These are phyloP conservation scores for Cryptus armator DNA, from an alignment of 2,888 invertebrate species.

Conservation along the genomic window DNA sequence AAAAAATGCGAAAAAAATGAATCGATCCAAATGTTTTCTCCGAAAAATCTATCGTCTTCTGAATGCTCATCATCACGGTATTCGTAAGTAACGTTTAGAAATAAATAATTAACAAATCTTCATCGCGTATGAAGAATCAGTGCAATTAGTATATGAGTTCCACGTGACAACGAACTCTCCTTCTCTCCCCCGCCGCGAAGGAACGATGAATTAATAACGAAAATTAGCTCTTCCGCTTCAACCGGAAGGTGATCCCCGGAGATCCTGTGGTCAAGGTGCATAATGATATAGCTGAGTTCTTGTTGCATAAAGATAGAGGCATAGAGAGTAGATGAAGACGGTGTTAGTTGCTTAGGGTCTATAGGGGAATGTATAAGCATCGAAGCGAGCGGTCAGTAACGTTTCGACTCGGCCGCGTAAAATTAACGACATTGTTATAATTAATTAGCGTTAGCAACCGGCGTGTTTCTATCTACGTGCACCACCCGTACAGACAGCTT, in stretches of 20 bases:
- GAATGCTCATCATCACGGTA: no score
- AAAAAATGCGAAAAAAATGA: no score
- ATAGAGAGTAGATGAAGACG: slow-evolving; percentile 1
- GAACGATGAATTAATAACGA: slow-evolving; percentile 24
- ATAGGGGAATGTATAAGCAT: slow-evolving; percentile 29
- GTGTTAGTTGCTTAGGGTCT: not conserved
- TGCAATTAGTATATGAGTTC: not conserved
- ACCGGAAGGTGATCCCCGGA: slow-evolving; percentile 64
- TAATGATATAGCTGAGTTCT: slow-evolving; percentile 31
- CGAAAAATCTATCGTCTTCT: no score
- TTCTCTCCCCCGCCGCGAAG: not conserved
- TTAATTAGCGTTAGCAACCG: slow-evolving; percentile 80
- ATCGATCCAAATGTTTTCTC: no score
- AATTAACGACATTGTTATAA: slow-evolving; percentile 85
- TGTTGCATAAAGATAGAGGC: slow-evolving; percentile 33
- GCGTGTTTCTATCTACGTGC: slow-evolving; percentile 10
- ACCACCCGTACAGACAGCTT: slow-evolving; percentile 38
- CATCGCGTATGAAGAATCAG: not conserved
- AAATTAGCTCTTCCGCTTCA: slow-evolving; percentile 58
- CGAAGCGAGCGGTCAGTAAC: slow-evolving; percentile 82
- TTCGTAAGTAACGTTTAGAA: no score
- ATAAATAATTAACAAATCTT: not conserved
- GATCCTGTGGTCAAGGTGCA: slow-evolving; percentile 63
- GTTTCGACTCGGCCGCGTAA: slow-evolving; percentile 84
- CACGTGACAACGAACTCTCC: slow-evolving; percentile 18